phyloP scores from a whole-genome alignment of 2,113 vertebrate species.

The Sciurus niger region DNA sequence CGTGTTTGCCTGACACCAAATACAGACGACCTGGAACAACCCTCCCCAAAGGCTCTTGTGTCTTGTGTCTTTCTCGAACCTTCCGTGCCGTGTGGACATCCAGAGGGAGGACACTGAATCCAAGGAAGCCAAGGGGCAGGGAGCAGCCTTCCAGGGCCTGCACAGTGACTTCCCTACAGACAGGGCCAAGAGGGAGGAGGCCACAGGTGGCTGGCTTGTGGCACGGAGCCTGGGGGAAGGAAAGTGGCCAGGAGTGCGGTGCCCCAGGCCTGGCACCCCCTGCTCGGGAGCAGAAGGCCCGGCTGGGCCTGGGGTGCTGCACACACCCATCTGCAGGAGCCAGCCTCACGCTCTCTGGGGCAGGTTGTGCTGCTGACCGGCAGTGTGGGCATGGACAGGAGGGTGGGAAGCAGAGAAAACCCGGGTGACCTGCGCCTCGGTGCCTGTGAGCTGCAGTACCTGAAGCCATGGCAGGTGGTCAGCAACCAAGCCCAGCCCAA shows the following conservation, averaged over 20 bases:
- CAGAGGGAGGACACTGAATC: fast-evolving
- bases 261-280: too few species aligned
- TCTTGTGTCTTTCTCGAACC: too few species aligned
- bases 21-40: neutral
- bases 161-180: neutral
- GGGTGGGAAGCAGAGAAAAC: fast-evolving
- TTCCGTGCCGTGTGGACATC: fast-evolving
- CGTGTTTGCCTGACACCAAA: constrained; percentile 71
- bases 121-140: fast-evolving
- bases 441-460: too few species aligned
- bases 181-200: too few species aligned
- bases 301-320: neutral
- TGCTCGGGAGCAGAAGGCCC: too few species aligned
- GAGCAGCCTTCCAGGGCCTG: neutral
- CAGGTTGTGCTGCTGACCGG: neutral
- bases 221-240: too few species aligned
- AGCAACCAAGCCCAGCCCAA: fast-evolving
- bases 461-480: too few species aligned
- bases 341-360: neutral
- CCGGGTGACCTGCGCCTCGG: neutral
- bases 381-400: fast-evolving
- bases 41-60: neutral
- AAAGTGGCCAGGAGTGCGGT: too few species aligned
- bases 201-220: too few species aligned
- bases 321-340: too few species aligned